Evolutionary conservation across 2,888 invertebrate genomes (phyloP), one percentile per base, ranked within the genome.

Genomic region (Latrodectus hesperus): DNA sequence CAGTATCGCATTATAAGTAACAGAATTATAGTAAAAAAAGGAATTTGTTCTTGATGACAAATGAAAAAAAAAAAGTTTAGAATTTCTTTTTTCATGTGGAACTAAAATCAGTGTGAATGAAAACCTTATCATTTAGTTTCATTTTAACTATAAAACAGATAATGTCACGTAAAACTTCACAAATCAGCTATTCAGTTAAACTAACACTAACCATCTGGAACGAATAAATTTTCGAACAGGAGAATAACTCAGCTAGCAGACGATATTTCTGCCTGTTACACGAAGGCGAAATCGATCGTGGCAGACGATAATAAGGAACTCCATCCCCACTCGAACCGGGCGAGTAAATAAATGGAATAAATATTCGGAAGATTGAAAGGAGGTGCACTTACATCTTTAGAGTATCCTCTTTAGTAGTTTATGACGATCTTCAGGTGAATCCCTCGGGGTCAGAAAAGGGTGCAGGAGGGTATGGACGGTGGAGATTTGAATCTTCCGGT

Each of bases 311-410:
- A 60, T 60, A n/a, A 60, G 60, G 60, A 60, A 14, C 12, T 12
- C 14, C 60, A 16, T 12, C 12, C 8, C 60, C n/a, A 16, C 12
- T 60, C 12, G 60, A 38, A 51, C 9, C 11, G 71, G n/a, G 71
- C 16, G 49, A 14, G 52, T 17, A 22, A 26, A 16, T 22, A 17
- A 22, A 14, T 14, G 14, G 55, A 74, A 72, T 12, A 26, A 16
- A 38, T 26, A 26, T 74, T 55, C 73, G 26, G 49, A 74, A 74
- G 74, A 74, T 14, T 16, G 26, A 38, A 51, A 4, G 16, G 51
- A 55, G 60, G 55, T 49, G 49, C 76, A 76, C 83, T 83, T 83
- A 76, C 82, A 82, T 82, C 16, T 75, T 68, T 38, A 2, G 51
- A 65, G 52, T 60, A 16, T 14, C 38, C 22, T 52, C 52, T 70